Percentiles rank a stretch among this genome's conserved stretches.
These are phyloP conservation scores for Reinhardtius hippoglossoides DNA, from an alignment of 2,113 vertebrate species.

Conservation along the genomic window DNA sequence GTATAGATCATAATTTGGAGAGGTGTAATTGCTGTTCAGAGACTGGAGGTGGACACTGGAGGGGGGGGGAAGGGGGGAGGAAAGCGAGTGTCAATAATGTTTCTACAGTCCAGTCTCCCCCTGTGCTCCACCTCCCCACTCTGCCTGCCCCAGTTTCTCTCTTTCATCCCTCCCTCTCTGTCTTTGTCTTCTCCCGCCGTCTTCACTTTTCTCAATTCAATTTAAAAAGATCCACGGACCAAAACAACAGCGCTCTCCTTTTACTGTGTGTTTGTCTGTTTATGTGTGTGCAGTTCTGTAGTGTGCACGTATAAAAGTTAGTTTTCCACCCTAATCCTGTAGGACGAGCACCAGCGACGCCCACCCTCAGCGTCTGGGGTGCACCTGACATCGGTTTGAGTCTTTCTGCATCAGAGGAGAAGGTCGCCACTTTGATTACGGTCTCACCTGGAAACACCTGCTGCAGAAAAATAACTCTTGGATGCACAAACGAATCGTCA, in stretches of 20 bases:
- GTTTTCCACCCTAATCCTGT: constrained; percentile 32
- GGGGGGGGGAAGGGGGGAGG: constrained; percentile 46
- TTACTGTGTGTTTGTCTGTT: background rate
- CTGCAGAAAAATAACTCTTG: constrained; percentile 18
- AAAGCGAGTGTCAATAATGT: constrained; percentile 78
- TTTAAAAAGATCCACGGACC: constrained; percentile 64
- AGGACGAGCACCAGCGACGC: constrained; percentile 23
- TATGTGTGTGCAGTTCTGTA: constrained; percentile 6
- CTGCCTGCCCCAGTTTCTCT: constrained; percentile 78
- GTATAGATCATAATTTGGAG: constrained; percentile 88
- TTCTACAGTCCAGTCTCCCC: constrained; percentile 67
- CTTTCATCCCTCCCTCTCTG: constrained; percentile 45
- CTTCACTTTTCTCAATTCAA: constrained; percentile 64
- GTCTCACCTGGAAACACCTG: constrained; percentile 37
- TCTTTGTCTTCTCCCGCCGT: constrained; percentile 50
- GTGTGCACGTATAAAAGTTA: constrained; percentile 19
- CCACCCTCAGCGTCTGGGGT: constrained; percentile 12
- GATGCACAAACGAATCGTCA: constrained; percentile 26
- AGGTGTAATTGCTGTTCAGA: constrained; percentile 85
- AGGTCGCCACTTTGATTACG: constrained; percentile 36
- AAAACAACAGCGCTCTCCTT: constrained; percentile 59
- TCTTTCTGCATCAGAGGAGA: constrained; percentile 15
- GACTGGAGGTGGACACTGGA: constrained; percentile 50
- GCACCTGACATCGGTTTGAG: constrained; percentile 26
- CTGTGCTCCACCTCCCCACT: constrained; percentile 51